Evolutionary conservation across 2,113 vertebrate genomes (phyloP), one percentile per base, ranked within the genome.

Genomic region (Hemiprocne comata): DNA sequence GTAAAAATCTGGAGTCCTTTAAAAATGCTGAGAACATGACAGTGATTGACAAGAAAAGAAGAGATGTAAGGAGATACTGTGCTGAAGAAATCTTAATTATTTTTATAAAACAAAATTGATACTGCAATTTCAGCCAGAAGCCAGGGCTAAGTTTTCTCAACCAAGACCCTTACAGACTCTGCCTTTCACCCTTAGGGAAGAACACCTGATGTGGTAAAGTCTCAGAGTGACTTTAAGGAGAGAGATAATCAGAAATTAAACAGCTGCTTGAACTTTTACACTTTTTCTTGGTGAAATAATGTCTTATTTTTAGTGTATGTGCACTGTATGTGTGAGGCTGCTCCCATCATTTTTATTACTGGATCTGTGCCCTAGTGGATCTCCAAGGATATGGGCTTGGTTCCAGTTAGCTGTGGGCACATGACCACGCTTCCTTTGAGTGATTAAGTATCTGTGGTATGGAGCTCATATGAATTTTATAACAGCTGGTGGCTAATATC

Each of bases 41-140:
- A 95, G 88, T 65, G 71, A 87, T 77, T 88, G 92, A 92, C 79
- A 93, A 61, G 72, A 62, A 64, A 89, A 89, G 33, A 48, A 24
- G 26, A 23, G 17, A 58, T 58, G 10, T 29, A 57, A 86, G 36
- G 72, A 84, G 28, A 33, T 40, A 31, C 18, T 58, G n/a, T 71
- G 48, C 42, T 84, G 28, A 69, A 73, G 55, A 80, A 76, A 42
- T 28, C 12, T 8, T 26, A 23, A 38, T 70, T 69, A 48, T 40
- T 94, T 79, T 71, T 94, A 23, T 73, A 15, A 73, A 90, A 15
- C n/a, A 79, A 44, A 79, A n/a, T 11, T 38, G 44, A 19, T 73
- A 26, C 58, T 88, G 42, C n/a, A 46, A 2, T 58, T 67, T 55
- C 64, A 61, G 15, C 25, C 40, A 44, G 54, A 42, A 85, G 54